A percentile compares a stretch with the other conserved stretches of the same genome.
These are phyloP conservation scores for Mystacornis crossleyi DNA, from an alignment of 2,113 vertebrate species.

Conservation along the genomic window DNA sequence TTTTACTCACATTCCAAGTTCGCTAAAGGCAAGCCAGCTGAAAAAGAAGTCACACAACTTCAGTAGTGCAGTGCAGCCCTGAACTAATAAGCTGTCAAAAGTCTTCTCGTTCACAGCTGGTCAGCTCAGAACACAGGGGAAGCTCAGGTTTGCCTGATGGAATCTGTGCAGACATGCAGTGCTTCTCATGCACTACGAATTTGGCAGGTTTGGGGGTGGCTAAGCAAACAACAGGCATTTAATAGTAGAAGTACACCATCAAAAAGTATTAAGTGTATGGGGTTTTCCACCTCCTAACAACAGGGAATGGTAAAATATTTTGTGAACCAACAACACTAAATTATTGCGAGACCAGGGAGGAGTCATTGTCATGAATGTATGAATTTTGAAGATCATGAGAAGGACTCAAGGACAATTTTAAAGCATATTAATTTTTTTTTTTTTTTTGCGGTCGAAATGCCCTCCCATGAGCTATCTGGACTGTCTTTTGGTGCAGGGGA, in stretches of 20 bases:
- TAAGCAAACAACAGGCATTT: neutral
- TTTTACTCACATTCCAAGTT: neutral
- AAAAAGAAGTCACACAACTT: neutral
- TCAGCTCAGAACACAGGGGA: neutral
- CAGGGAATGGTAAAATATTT: neutral
- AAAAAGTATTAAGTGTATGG: neutral
- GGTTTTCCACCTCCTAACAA: neutral
- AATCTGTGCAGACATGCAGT: constrained; percentile 6
- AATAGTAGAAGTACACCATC: neutral
- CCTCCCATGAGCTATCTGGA: neutral
- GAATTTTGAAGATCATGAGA: neutral
- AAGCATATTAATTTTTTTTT: neutral
- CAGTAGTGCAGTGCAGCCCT: neutral
- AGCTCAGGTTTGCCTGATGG: neutral
- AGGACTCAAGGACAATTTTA: neutral
- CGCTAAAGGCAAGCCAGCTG: neutral
- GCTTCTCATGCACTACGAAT: neutral
- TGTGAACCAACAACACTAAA: neutral
- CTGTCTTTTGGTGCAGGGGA: neutral
- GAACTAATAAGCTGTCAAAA: constrained; percentile 12
- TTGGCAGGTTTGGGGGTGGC: neutral
- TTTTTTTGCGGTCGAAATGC: neutral
- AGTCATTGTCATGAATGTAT: neutral
- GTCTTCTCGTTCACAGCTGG: neutral
- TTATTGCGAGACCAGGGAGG: neutral